phyloP scores from a whole-genome alignment of 2,113 vertebrate genomes.

The Cryptomyrus ogoouensis region DNA sequence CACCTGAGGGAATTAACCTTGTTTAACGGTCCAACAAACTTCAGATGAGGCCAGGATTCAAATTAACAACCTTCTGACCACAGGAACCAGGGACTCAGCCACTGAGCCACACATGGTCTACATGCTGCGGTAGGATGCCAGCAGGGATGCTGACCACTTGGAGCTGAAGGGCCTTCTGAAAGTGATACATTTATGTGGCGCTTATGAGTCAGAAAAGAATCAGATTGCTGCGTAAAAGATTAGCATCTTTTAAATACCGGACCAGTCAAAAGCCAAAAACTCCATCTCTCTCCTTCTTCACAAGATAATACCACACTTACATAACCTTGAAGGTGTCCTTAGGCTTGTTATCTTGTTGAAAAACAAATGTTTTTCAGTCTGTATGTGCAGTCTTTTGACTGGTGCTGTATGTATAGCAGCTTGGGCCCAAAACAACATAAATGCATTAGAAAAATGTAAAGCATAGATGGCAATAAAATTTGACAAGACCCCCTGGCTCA shows the following conservation, averaged over 20 bases:
- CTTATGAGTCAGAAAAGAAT: too few species aligned
- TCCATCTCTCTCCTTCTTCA: neutral
- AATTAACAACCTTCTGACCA: too few species aligned
- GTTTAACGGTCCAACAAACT: too few species aligned
- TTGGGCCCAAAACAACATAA: neutral
- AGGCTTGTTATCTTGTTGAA: neutral
- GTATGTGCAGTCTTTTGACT: neutral
- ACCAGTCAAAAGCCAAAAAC: too few species aligned
- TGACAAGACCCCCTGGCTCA: neutral
- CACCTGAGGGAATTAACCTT: too few species aligned
- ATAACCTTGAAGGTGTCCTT: neutral
- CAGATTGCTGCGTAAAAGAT: too few species aligned
- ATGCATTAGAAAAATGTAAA: neutral
- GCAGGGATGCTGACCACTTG: neutral
- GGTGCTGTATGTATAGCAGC: neutral
- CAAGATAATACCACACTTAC: neutral
- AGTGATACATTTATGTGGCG: too few species aligned
- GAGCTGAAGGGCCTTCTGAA: neutral
- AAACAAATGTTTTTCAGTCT: neutral
- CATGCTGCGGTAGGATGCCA: neutral
- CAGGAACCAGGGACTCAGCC: too few species aligned
- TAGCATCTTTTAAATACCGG: too few species aligned
- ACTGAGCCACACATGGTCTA: too few species aligned
- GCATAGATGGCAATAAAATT: neutral
- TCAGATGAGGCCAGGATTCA: too few species aligned